Evolutionary conservation across 2,113 vertebrate species (phyloP).

Genomic region (Trichomycterus rosablanca): DNA sequence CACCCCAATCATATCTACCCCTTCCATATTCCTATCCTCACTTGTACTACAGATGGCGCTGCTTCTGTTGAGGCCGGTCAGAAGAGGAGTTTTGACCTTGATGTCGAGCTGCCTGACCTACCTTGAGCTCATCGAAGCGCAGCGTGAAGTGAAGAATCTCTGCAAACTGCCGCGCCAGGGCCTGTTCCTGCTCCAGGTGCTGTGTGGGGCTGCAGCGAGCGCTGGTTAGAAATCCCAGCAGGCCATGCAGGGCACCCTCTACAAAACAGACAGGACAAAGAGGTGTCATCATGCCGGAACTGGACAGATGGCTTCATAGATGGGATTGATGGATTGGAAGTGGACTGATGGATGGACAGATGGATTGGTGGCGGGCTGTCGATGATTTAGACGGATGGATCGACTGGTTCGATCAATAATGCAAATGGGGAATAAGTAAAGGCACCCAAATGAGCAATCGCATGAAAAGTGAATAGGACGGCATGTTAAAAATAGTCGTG

Average conservation of each 20-base stretch:
- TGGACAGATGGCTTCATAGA: background rate
- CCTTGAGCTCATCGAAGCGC: constrained; percentile 95
- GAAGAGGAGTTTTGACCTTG: too few relatives aligned
- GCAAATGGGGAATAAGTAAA: too few relatives aligned
- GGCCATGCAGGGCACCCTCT: constrained; percentile 81
- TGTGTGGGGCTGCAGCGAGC: constrained; percentile 84
- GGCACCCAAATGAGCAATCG: background rate
- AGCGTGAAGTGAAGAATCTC: constrained; percentile 97
- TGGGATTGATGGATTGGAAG: background rate
- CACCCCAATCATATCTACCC: too few relatives aligned
- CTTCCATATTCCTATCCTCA: too few relatives aligned
- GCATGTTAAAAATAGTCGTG: background rate
- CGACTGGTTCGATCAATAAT: background rate
- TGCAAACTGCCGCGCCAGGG: constrained; percentile 94
- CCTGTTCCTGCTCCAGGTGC: constrained; percentile 97
- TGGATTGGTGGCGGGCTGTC: background rate
- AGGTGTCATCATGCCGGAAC: background rate
- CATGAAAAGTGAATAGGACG: background rate
- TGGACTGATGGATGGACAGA: background rate
- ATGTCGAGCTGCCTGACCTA: constrained; percentile 40
- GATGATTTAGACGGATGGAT: background rate
- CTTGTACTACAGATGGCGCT: too few relatives aligned
- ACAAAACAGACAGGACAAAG: constrained; percentile 27
- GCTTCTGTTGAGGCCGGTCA: too few relatives aligned
- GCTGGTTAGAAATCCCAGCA: constrained; percentile 82